Evolutionary conservation across 2,797 vertebrate species (phyloP), one percentile per base, ranked within the genome.

Genomic region (Melopsittacus undulatus): DNA sequence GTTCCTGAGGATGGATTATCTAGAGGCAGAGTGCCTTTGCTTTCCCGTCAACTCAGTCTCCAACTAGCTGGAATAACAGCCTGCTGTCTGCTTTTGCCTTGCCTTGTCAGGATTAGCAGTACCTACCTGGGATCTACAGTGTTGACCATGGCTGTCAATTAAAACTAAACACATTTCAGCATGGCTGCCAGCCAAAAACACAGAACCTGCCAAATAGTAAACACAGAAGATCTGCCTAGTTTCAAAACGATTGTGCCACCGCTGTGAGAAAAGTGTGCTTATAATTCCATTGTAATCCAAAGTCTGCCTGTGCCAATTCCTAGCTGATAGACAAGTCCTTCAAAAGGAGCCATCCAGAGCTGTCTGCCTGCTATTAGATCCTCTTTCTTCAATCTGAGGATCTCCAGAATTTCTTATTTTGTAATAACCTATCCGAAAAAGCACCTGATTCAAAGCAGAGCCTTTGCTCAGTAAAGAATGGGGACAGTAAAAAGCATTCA

Each of bases 101-200:
- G 46, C 91, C 85, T 69, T 79, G 54, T 91, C 84, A 80, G 92
- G 95, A 97, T 96, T 91, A 94, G 75, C 72, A 92, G 95, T 89
- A 91, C 94, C 97, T 98, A 97, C 97, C 97, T 97, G 94, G 92
- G 97, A 94, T 97, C 95, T 92, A 89, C 70, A 92, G 79, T 97
- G 97, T 98, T 98, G 97, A 98, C 95, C 96, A 72, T 30, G 90
- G 94, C 97, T 97, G 98, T 98, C 98, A 97, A 93, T 95, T 96
- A 91, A 97, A 98, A 88, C 96, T 97, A 98, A 98, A 98, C 97
- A 98, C 97, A 94, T 97, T 97, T 97, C 95, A 94, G 84, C 1
- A 3, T 96, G 98, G 98, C 97, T 77, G 95, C 89, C 95, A 87
- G 98, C 98, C 98, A 98, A 95, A 97, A 97, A 94, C 97, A 97